A percentile compares a stretch with the other conserved stretches of the same genome.
These are phyloP conservation scores for Danio albolineatus DNA, from an alignment of 2,797 vertebrate genomes.

Conservation along the genomic window DNA sequence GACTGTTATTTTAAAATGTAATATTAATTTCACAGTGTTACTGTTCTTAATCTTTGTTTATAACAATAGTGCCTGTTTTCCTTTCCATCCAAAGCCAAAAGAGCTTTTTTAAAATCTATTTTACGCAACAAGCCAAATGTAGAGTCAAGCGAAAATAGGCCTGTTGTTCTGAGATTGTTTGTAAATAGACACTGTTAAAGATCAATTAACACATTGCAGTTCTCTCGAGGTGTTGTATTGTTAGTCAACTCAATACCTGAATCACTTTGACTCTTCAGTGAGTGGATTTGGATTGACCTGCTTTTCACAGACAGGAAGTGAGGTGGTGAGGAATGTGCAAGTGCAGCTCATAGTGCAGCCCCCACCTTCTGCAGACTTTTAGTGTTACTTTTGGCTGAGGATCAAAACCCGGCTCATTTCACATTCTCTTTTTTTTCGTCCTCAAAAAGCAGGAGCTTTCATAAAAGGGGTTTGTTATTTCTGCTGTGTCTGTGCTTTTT, in stretches of 20 bases:
- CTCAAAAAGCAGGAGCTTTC: slow-evolving; percentile 30
- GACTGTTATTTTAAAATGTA: too few species aligned
- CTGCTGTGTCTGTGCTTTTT: slow-evolving; percentile 43
- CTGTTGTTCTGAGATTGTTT: background rate
- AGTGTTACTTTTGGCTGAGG: slow-evolving; percentile 63
- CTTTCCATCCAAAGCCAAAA: background rate
- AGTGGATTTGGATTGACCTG: slow-evolving; percentile 51
- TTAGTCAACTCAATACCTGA: slow-evolving; percentile 48
- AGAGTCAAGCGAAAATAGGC: background rate
- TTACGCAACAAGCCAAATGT: background rate
- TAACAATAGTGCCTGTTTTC: background rate
- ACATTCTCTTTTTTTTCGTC: slow-evolving; percentile 34
- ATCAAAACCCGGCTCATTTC: slow-evolving; percentile 61
- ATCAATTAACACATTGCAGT: background rate
- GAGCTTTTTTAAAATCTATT: background rate
- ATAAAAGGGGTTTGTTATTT: slow-evolving; percentile 40
- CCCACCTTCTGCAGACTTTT: slow-evolving; percentile 51
- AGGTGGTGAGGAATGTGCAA: slow-evolving; percentile 71
- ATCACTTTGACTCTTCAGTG: slow-evolving; percentile 35
- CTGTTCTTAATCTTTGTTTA: too few species aligned
- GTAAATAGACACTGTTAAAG: background rate
- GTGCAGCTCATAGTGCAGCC: slow-evolving; percentile 55
- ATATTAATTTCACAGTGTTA: too few species aligned
- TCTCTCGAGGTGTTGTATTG: background rate
- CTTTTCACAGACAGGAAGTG: slow-evolving; percentile 72